A percentile compares a stretch with the other conserved stretches of the same genome.
phyloP scores from a whole-genome alignment of 1,140 invertebrate species.

The Tribolium madens region DNA sequence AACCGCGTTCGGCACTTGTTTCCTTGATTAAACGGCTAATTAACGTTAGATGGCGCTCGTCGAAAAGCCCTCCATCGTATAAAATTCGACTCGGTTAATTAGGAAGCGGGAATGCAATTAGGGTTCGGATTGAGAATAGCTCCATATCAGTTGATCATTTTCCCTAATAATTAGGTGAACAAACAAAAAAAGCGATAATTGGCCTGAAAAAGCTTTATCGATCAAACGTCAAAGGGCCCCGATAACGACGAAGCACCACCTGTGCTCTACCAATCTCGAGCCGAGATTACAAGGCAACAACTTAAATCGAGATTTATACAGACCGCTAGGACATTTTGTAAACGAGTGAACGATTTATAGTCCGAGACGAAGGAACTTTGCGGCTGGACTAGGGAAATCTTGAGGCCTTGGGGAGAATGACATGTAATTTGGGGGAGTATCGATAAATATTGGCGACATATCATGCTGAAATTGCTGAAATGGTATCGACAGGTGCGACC shows the following conservation, averaged over 20 bases:
- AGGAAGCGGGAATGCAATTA: not conserved
- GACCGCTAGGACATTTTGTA: not conserved
- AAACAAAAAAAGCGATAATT: not conserved
- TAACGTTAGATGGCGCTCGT: not conserved
- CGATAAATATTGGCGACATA: not conserved
- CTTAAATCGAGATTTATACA: constrained; percentile 18
- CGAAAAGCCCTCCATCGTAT: not conserved
- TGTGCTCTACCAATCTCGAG: not conserved
- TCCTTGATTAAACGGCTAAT: not conserved
- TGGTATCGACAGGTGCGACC: not conserved
- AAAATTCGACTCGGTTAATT: constrained; percentile 8
- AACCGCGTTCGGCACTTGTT: not conserved
- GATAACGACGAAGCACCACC: not conserved
- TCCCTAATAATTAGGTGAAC: not conserved
- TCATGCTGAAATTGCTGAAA: not conserved
- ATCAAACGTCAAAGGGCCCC: not conserved
- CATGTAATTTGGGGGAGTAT: not conserved
- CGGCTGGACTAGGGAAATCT: not conserved
- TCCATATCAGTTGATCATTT: not conserved
- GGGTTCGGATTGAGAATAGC: not conserved
- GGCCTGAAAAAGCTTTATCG: not conserved
- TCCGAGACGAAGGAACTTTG: not conserved
- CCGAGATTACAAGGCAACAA: constrained; percentile 1
- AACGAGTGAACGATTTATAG: constrained; percentile 9
- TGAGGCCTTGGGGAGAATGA: not conserved